Conservation (phyloP, 2,888 invertebrate genomes). For the Chymomyza procnemis region DNA sequence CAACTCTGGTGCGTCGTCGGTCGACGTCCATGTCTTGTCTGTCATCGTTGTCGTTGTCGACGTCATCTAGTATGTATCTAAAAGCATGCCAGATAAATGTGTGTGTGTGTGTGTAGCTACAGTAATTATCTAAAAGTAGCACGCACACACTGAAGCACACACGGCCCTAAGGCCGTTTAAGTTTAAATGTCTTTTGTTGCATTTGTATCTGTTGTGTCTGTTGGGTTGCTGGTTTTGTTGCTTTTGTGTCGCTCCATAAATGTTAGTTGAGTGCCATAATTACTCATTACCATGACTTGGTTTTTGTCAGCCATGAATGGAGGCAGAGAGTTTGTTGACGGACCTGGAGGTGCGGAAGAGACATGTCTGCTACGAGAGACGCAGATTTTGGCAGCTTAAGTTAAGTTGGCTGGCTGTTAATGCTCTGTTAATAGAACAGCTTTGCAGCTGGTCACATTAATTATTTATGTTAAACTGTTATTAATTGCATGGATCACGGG, state of each 20-base stretch:
- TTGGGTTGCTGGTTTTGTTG: neutral
- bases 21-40: neutral
- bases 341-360: neutral
- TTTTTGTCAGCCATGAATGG: constrained; percentile 5
- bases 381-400: neutral
- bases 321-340: too few species aligned
- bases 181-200: constrained; percentile 7
- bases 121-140: constrained; percentile 13
- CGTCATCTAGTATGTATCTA: neutral
- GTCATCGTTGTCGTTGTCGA: too few species aligned
- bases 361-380: neutral
- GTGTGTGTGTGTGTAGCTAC: neutral
- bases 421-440: neutral
- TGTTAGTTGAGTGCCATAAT: constrained; percentile 8
- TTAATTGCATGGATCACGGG: too few species aligned
- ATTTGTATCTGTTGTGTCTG: neutral
- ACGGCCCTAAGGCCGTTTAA: constrained; percentile 1
- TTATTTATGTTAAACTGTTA: neutral
- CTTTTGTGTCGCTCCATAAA: neutral
- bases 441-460: neutral
- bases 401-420: neutral
- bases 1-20: neutral
- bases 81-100: constrained; percentile 1
- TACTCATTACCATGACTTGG: constrained; percentile 24
- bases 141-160: constrained; percentile 1